These are phyloP conservation scores for Drosophila aff. DNA, from an alignment of 1,140 invertebrate species.

Conservation along the genomic window DNA sequence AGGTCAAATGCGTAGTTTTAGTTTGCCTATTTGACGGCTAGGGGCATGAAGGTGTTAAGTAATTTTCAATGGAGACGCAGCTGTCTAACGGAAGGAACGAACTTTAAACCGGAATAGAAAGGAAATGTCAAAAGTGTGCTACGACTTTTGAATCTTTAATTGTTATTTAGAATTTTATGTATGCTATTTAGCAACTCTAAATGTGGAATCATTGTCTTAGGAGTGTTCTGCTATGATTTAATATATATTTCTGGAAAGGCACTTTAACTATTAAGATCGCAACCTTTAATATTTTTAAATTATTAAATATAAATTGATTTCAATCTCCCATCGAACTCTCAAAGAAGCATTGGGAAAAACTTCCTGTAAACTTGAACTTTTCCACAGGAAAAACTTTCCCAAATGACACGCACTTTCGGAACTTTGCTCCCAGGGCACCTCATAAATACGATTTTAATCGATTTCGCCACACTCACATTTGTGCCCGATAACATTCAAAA, in stretches of 20 bases:
- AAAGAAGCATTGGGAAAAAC: conserved; percentile 12
- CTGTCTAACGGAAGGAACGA: conserved; percentile 31
- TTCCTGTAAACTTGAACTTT: conserved; percentile 30
- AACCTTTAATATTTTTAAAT: not conserved
- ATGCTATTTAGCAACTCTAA: not conserved
- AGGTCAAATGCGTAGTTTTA: conserved; percentile 50
- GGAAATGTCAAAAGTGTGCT: conserved; percentile 4
- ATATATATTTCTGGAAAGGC: not conserved
- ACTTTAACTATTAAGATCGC: not conserved
- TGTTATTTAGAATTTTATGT: not conserved
- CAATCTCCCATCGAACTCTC: not conserved
- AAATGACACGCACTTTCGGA: conserved; percentile 19
- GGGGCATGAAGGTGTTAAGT: conserved; percentile 54
- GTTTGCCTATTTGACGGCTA: conserved; percentile 11
- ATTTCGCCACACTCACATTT: conserved; percentile 62
- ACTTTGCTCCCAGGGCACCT: conserved; percentile 37
- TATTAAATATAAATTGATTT: not conserved
- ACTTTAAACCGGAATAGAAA: not conserved
- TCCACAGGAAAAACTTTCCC: conserved; percentile 26
- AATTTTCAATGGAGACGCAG: conserved; percentile 39
- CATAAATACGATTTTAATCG: conserved; percentile 81
- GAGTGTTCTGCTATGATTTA: not conserved
- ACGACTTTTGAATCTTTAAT: too few species aligned
- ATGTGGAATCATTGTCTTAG: not conserved
- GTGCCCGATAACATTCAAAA: conserved; percentile 39